Conservation (phyloP, 1,140 invertebrate genomes). For the Nephotettix cincticeps region DNA sequence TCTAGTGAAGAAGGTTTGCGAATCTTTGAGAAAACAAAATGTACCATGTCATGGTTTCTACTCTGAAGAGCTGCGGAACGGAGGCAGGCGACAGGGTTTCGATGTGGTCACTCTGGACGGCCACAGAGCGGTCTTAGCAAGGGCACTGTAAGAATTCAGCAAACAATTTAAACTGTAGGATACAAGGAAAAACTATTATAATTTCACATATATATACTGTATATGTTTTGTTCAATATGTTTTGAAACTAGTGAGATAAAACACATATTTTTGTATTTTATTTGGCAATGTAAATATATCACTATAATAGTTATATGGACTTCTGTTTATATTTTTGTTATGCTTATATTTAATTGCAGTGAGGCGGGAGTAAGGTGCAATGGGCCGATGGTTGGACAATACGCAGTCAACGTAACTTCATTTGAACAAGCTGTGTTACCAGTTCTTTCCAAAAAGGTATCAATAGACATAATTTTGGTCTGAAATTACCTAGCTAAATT, state of each 20-base stretch:
- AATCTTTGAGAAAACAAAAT: slow-evolving; percentile 42
- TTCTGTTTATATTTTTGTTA: too few species aligned
- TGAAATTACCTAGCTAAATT: too few species aligned
- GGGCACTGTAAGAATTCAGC: slow-evolving; percentile 45
- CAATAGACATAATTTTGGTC: too few species aligned
- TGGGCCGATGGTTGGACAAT: slow-evolving; percentile 51
- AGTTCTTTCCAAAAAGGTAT: slow-evolving; percentile 40
- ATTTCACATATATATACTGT: too few species aligned
- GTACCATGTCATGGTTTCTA: slow-evolving; percentile 51
- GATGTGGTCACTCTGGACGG: slow-evolving; percentile 53
- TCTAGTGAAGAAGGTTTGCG: slow-evolving; percentile 48
- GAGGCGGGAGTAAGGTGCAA: slow-evolving; percentile 31
- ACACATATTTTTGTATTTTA: too few species aligned
- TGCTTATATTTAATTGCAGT: too few species aligned
- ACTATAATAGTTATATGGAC: too few species aligned
- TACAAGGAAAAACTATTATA: too few species aligned
- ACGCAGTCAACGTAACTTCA: slow-evolving; percentile 50
- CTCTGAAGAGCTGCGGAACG: slow-evolving; percentile 53
- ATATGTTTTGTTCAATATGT: too few species aligned
- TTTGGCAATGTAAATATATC: too few species aligned
- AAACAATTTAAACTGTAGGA: background rate
- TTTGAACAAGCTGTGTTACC: slow-evolving; percentile 53
- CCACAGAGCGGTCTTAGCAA: slow-evolving; percentile 47
- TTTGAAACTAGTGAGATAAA: too few species aligned
- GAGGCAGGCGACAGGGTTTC: slow-evolving; percentile 52